These are phyloP conservation scores for Mohoua ochrocephala DNA, from an alignment of 2,113 vertebrate species.

Conservation along the genomic window DNA sequence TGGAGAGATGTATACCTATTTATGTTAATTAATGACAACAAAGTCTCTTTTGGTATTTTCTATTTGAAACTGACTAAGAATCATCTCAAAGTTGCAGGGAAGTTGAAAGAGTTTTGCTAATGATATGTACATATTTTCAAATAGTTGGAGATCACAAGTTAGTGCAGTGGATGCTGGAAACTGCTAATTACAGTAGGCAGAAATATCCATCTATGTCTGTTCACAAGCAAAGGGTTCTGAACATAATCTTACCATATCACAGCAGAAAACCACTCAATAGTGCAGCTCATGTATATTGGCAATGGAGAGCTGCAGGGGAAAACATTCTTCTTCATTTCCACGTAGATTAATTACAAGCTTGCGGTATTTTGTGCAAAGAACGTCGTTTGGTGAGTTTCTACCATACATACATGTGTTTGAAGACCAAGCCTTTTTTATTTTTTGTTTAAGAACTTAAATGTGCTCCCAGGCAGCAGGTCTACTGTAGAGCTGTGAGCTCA, in stretches of 20 bases:
- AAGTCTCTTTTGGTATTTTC: background rate
- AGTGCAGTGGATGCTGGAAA: background rate
- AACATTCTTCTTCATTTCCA: background rate
- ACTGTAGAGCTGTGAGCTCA: background rate
- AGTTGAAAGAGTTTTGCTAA: constrained; percentile 8
- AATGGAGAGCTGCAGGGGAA: background rate
- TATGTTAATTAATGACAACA: constrained; percentile 12
- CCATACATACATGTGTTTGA: rapidly evolving
- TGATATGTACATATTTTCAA: background rate
- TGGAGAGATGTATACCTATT: background rate
- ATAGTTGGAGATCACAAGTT: background rate
- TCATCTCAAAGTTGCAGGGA: background rate
- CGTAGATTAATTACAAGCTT: background rate
- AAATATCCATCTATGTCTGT: background rate
- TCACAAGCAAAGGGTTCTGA: background rate
- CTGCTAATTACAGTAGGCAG: background rate
- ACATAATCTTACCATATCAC: background rate
- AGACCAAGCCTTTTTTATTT: background rate
- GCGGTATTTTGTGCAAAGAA: background rate
- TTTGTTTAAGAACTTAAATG: background rate
- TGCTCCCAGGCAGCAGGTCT: background rate
- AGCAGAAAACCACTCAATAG: background rate
- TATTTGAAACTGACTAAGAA: background rate
- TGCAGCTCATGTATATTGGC: background rate
- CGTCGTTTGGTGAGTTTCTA: background rate